A percentile compares a stretch with the other conserved stretches of the same genome.
Evolutionary conservation across 2,797 vertebrate species (phyloP).

Genomic region (Phalanger gymnotis): DNA sequence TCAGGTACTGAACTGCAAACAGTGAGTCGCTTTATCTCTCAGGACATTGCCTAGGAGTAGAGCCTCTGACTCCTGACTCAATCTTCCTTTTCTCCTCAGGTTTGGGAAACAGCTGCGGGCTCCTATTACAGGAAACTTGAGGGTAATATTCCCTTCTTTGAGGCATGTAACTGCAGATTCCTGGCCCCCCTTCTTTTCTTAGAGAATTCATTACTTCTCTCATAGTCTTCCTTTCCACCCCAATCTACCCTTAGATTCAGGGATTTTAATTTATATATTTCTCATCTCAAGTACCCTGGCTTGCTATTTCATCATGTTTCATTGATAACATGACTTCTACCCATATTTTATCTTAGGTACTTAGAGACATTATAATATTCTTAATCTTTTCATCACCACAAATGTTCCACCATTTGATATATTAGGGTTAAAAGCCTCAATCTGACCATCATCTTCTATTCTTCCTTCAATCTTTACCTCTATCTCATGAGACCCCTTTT

Average conservation of each 20-base stretch:
- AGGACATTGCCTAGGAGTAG: neutral
- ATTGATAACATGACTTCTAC: neutral
- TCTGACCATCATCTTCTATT: neutral
- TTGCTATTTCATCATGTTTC: neutral
- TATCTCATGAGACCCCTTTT: no score
- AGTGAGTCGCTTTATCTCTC: neutral
- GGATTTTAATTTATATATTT: neutral
- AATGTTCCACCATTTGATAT: neutral
- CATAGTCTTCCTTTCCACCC: neutral
- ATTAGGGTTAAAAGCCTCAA: neutral
- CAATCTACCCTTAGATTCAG: neutral
- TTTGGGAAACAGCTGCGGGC: neutral
- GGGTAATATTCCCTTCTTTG: neutral
- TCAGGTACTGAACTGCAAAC: neutral
- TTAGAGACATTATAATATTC: neutral
- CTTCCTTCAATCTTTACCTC: neutral
- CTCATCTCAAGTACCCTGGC: neutral
- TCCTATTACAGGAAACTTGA: neutral
- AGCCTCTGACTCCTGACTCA: neutral
- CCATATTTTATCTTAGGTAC: neutral
- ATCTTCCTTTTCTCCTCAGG: neutral
- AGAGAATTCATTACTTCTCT: neutral
- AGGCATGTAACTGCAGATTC: neutral
- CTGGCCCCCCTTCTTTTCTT: neutral
- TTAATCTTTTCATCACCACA: neutral